Percentiles rank a stretch among this genome's conserved stretches.
These are phyloP conservation scores for Magallana angulata DNA, from an alignment of 1,140 invertebrate genomes.

Conservation along the genomic window DNA sequence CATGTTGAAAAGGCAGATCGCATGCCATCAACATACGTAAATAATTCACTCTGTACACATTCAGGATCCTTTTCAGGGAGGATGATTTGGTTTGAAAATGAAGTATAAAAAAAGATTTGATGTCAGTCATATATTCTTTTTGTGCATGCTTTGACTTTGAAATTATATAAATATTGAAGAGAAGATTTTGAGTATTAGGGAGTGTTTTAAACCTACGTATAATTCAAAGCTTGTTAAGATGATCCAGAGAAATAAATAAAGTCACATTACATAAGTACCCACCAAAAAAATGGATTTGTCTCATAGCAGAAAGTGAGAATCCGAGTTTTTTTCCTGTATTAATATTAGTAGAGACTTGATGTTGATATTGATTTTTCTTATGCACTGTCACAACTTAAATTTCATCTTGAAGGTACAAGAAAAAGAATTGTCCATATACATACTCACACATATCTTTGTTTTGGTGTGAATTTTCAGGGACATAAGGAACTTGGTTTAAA, in stretches of 20 bases:
- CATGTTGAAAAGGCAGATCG: not conserved
- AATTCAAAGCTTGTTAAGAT: too few species aligned
- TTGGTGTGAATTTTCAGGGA: not conserved
- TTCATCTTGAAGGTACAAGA: slow-evolving; percentile 32
- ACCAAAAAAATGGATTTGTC: not conserved
- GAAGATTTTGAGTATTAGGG: too few species aligned
- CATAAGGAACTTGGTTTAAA: not conserved
- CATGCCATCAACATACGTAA: slow-evolving; percentile 4
- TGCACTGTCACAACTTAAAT: slow-evolving; percentile 21
- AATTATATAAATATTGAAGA: too few species aligned
- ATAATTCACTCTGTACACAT: not conserved
- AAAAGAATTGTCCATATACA: not conserved
- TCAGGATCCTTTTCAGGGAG: too few species aligned
- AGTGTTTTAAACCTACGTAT: too few species aligned
- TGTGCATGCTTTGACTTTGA: too few species aligned
- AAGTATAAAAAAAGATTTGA: too few species aligned
- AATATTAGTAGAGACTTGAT: slow-evolving; percentile 19
- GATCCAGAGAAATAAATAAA: too few species aligned
- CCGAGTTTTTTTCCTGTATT: not conserved
- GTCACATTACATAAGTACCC: too few species aligned
- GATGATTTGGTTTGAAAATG: too few species aligned
- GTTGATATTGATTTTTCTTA: slow-evolving; percentile 29
- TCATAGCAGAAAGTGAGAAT: not conserved
- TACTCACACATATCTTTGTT: not conserved
- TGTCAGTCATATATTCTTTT: too few species aligned